phyloP scores from a whole-genome alignment of 2,797 vertebrate genomes.

The Pipistrellus pipistrellus region DNA sequence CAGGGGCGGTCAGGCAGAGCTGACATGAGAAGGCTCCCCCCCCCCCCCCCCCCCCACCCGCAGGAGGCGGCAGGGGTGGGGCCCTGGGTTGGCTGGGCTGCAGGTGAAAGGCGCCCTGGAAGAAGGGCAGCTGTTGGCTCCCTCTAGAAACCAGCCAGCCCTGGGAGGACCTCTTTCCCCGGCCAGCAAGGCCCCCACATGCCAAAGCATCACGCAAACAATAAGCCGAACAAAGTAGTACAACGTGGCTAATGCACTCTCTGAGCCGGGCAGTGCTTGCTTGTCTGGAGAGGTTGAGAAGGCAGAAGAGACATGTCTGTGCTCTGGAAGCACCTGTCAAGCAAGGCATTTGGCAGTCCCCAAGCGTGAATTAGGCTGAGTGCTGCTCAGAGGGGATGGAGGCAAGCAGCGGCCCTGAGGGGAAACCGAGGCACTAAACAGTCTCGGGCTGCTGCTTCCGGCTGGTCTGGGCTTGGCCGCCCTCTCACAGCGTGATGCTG shows the following conservation, averaged over 20 bases:
- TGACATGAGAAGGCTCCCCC: fast-evolving
- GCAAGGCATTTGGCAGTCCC: background rate
- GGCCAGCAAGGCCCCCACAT: background rate
- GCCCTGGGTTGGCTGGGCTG: background rate
- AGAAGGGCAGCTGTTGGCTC: background rate
- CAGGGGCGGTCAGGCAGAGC: background rate
- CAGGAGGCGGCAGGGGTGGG: fast-evolving
- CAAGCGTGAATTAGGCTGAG: background rate
- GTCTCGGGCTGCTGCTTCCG: fast-evolving
- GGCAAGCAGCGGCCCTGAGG: background rate
- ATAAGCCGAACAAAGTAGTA: background rate
- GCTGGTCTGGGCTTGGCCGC: fast-evolving
- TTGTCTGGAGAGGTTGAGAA: background rate
- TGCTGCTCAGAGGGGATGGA: fast-evolving
- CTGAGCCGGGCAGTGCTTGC: background rate
- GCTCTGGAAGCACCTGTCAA: background rate
- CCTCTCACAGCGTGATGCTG: background rate
- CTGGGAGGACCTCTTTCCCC: background rate
- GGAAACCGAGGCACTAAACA: background rate
- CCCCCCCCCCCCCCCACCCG: too few species aligned
- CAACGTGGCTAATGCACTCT: background rate
- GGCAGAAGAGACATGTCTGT: background rate
- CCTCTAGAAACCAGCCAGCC: background rate
- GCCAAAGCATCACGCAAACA: background rate
- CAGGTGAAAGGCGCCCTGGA: background rate